phyloP scores from a whole-genome alignment of 2,113 vertebrate species.

The Ranitomeya variabilis region DNA sequence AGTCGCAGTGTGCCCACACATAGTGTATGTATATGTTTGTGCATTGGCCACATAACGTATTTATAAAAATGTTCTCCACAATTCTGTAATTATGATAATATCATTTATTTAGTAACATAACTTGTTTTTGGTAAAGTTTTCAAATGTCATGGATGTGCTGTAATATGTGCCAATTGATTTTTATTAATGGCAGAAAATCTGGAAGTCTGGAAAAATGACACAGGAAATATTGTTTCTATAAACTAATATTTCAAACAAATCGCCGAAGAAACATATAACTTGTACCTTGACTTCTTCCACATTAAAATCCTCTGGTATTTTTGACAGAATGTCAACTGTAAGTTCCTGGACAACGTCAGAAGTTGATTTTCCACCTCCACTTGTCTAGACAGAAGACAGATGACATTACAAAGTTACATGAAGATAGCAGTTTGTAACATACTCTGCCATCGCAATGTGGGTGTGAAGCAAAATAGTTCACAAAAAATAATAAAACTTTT shows the following conservation, averaged over 20 bases:
- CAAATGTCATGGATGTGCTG: neutral
- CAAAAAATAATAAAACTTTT: neutral
- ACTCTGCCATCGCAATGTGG: constrained; percentile 15
- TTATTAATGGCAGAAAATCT: neutral
- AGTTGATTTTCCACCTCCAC: constrained; percentile 54
- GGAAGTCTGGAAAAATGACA: neutral
- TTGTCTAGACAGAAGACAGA: constrained; percentile 46
- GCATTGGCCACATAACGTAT: too few species aligned
- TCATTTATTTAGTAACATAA: neutral
- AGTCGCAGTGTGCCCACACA: neutral
- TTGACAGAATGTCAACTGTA: constrained; percentile 56
- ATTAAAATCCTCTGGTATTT: constrained; percentile 58
- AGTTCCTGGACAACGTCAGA: constrained; percentile 54
- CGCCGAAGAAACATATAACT: neutral
- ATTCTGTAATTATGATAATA: neutral
- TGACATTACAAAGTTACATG: constrained; percentile 43
- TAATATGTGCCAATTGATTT: neutral
- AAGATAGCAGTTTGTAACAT: constrained; percentile 40
- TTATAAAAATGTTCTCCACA: neutral
- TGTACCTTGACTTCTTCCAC: constrained; percentile 51
- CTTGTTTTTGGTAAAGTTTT: neutral
- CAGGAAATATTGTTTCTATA: constrained; percentile 12
- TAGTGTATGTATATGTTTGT: neutral
- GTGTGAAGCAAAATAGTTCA: neutral
- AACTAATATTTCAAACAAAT: neutral